Base-by-base conservation (phyloP, 2,888 invertebrate genomes). In the Catocala nupta region DNA sequence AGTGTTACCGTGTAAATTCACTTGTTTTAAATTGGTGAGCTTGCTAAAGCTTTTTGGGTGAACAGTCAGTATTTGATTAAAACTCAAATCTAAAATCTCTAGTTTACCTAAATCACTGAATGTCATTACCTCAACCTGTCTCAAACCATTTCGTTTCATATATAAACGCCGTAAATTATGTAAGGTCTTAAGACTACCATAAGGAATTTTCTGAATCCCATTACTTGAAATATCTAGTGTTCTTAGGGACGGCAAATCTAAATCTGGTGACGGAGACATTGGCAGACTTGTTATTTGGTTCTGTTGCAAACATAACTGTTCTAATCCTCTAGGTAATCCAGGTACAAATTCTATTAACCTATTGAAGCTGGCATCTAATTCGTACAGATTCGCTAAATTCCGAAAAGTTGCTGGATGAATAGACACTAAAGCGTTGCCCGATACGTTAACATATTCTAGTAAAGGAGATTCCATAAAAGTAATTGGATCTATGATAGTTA, bases 371-470 rank as follows among this genome's bases (percentile, higher is more conserved):
- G 96, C 95, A 83, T 98, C 98, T 34, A 98, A 89, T 87, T 97
- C 97, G 75, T 97, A 98, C 0, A 98, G 93, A 70, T 96, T 96
- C 54, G 95, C 95, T 57, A 98, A 88, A 78, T 96, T 96, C 63
- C 96, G 93, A 76, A 98, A 97, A 0, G 97, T 97, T 25, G 96
- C 95, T 1, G 97, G 96, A 87, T 97, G 97, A 59, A 98, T 85
- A 0, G 95, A 94, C 8, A 95, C 94, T 25, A 98, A 87, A 12
- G 96, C 95, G 82, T 98, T 98, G 12, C 95, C 94, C 0, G 98
- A 97, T 56, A 98, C 93, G 85, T 98, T 98, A 1, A 98, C 91
- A 63, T 97, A 96, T 85, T 98, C 98, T 59, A 98, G 85, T 56
- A 96, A 94, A 0, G 96, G 95, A 0, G 96, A 96, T 71, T 96